Conservation (phyloP, 2,113 vertebrate species). For the Neoarius graeffei region DNA sequence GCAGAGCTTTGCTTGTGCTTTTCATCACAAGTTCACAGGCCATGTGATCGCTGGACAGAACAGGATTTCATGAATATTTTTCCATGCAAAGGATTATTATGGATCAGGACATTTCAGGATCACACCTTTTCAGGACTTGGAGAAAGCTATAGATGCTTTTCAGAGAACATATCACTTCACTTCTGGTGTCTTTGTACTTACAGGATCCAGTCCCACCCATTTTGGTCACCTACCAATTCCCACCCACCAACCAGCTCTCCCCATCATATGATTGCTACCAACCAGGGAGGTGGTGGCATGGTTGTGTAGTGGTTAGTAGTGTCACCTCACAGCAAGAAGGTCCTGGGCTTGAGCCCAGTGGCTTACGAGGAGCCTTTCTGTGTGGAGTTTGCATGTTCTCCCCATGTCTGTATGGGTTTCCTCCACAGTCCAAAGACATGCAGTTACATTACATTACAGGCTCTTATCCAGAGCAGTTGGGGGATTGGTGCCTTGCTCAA, state of each 20-base stretch:
- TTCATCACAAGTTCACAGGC: conserved; percentile 45
- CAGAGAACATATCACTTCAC: background rate
- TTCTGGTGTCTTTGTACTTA: background rate
- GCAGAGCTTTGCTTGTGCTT: conserved; percentile 43
- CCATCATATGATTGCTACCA: background rate
- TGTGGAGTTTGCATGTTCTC: too few species aligned
- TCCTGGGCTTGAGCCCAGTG: too few species aligned
- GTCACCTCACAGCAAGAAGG: too few species aligned
- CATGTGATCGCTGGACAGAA: conserved; percentile 28
- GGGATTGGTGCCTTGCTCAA: too few species aligned
- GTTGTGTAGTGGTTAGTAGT: too few species aligned
- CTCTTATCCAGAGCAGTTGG: too few species aligned
- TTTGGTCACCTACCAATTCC: background rate
- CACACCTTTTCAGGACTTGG: background rate
- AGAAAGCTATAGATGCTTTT: background rate
- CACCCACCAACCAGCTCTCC: background rate
- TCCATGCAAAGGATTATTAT: background rate
- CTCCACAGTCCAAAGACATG: too few species aligned
- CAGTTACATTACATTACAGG: too few species aligned
- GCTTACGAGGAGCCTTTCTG: too few species aligned
- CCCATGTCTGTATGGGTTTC: too few species aligned
- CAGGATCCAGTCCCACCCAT: background rate
- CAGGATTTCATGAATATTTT: background rate
- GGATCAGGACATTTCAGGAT: background rate
- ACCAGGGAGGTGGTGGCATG: background rate